Base-by-base conservation (phyloP, 2,888 invertebrate species). In the Nycteola revayana region DNA sequence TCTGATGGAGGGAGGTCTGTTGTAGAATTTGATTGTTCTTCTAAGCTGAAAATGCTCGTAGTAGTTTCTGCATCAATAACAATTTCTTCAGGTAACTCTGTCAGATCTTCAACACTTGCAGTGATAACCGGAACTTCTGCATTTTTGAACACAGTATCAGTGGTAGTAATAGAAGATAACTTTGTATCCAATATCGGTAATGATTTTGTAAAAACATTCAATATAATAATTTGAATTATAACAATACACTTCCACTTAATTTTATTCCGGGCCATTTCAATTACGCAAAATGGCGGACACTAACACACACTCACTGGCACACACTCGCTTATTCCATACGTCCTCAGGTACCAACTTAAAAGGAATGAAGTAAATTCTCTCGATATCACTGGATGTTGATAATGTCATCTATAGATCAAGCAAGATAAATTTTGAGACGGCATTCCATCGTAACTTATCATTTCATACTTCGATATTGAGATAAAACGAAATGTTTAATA, bases 211-310 rank as follows among this genome's bases (percentile, higher is more conserved):
- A 61, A 62, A 43, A 67, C 66, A 35, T 63, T 68, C 11, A 73
- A 41, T 30, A 68, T 17, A 25, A 69, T 32, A 32, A 69, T 48
- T 37, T 47, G 65, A 3, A 53, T 41, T 35, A 71, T 46, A 10
- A 76, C 44, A 32, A 60, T 34, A 10, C 64, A 61, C 47, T 66
- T 68, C 72, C 79, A 77, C 51, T 75, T 75, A 24, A 60, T 59
- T 49, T 66, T 75, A 28, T 55, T 64, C 67, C 74, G 60, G 50
- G 52, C 74, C 84, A 84, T 83, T 74, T 77, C 40, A 24, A 14
- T 11, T 22, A 17, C 22, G 7, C 25, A 34, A n/a, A n/a, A n/a
- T n/a, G n/a, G n/a, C n/a, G n/a, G n/a, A n/a, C n/a, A n/a, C n/a
- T n/a, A n/a, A n/a, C n/a, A n/a, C n/a, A n/a, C 27, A 14, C 14